phyloP scores from a whole-genome alignment of 1,140 invertebrate species.

The Mycetomoellerius zeteki region DNA sequence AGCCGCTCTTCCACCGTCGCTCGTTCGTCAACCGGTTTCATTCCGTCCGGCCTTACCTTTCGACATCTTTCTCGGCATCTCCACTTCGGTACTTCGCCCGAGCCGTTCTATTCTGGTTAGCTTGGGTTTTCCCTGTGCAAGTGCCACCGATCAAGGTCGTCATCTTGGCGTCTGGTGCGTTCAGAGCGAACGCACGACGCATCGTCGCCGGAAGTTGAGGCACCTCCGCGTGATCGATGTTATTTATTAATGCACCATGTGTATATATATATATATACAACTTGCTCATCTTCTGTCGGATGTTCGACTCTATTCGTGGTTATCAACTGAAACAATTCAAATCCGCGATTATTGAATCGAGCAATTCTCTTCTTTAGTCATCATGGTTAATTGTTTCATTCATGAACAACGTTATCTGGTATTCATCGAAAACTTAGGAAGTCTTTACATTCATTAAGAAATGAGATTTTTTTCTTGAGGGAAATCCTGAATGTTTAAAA shows the following conservation, averaged over 20 bases:
- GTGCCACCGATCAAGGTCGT: conserved; percentile 25
- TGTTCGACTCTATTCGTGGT: background rate
- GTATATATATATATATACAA: too few species aligned
- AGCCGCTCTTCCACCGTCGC: conserved; percentile 29
- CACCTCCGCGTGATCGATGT: background rate
- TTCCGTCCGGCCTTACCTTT: conserved; percentile 53
- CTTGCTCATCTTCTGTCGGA: background rate
- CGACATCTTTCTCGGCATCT: conserved; percentile 40
- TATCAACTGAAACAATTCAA: background rate
- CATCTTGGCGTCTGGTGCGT: conserved; percentile 5
- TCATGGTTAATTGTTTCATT: background rate
- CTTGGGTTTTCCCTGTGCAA: conserved; percentile 35
- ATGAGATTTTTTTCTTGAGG: background rate
- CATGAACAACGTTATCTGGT: background rate
- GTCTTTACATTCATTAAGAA: background rate
- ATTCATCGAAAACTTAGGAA: background rate
- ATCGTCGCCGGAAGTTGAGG: background rate
- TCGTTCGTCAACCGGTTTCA: conserved; percentile 68
- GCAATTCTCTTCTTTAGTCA: background rate
- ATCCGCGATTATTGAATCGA: background rate
- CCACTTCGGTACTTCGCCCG: background rate
- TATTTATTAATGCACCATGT: background rate
- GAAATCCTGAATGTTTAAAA: background rate
- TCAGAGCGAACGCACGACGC: background rate
- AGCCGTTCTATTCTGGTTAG: conserved; percentile 23